These are phyloP conservation scores for Heterodera filipjevi DNA, from an alignment of 2,888 invertebrate species.

Conservation along the genomic window DNA sequence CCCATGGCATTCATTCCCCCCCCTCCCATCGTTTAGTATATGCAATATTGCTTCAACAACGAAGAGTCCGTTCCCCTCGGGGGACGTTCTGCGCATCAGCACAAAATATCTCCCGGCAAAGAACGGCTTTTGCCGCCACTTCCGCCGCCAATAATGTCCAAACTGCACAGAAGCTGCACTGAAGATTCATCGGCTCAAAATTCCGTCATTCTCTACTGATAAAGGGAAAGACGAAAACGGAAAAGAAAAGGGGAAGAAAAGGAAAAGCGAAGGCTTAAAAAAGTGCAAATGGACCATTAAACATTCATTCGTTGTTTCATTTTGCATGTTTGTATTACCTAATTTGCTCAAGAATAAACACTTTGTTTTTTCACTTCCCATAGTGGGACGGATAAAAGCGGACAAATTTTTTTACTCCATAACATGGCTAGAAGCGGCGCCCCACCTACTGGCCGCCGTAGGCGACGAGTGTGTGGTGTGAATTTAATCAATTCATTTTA, in stretches of 20 bases:
- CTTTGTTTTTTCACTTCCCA: too few species aligned
- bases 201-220: constrained; percentile 55
- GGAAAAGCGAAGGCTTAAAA: too few species aligned
- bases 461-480: too few species aligned
- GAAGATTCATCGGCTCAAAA: constrained; percentile 55
- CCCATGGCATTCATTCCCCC: not conserved
- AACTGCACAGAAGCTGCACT: constrained; percentile 16
- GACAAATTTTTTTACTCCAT: not conserved
- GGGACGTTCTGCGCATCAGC: not conserved
- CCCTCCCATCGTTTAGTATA: not conserved
- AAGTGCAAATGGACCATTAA: too few species aligned
- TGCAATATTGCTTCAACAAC: constrained; percentile 24
- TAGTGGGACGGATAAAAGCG: too few species aligned
- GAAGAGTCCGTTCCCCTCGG: constrained; percentile 23
- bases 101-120: not conserved
- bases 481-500: too few species aligned
- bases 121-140: constrained; percentile 6
- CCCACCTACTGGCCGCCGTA: too few species aligned
- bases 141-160: not conserved
- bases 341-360: not conserved
- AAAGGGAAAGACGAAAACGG: not conserved
- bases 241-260: not conserved
- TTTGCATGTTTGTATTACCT: not conserved
- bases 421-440: too few species aligned
- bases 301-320: not conserved